These are phyloP conservation scores for Steromphala cineraria DNA, from an alignment of 2,888 invertebrate species.

Conservation along the genomic window DNA sequence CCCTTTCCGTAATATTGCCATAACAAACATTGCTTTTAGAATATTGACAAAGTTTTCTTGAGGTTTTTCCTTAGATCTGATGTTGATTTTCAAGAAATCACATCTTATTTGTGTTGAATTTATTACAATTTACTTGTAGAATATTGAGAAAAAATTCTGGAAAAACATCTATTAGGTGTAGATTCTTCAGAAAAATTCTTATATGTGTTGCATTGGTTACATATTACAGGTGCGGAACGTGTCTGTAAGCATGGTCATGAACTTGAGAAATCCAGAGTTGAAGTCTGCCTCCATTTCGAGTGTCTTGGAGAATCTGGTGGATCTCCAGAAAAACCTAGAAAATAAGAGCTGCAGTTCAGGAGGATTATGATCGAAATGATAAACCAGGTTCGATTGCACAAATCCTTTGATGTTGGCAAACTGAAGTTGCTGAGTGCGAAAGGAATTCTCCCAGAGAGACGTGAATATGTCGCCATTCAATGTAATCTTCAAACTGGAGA, in stretches of 20 bases:
- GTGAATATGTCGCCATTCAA: not conserved
- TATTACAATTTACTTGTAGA: too few species aligned
- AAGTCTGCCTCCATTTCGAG: not conserved
- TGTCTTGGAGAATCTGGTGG: slow-evolving; percentile 8
- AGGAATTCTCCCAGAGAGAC: not conserved
- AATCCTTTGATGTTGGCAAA: not conserved
- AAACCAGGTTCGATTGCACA: not conserved
- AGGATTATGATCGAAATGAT: not conserved
- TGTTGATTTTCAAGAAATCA: too few species aligned
- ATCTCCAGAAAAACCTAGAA: not conserved
- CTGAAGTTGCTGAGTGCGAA: not conserved
- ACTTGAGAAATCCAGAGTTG: not conserved
- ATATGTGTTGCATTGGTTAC: too few species aligned
- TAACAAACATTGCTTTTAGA: too few species aligned
- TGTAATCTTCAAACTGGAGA: not conserved
- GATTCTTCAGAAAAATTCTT: too few species aligned
- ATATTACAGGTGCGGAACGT: not conserved
- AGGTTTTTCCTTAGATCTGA: too few species aligned
- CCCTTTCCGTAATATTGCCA: too few species aligned
- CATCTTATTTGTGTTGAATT: too few species aligned
- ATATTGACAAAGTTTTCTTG: too few species aligned
- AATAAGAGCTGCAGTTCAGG: not conserved
- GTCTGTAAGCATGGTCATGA: not conserved
- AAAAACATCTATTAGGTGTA: too few species aligned
- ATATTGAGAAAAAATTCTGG: too few species aligned